Conservation (phyloP, 2,888 invertebrate species). For the Alloplasta piceator region DNA sequence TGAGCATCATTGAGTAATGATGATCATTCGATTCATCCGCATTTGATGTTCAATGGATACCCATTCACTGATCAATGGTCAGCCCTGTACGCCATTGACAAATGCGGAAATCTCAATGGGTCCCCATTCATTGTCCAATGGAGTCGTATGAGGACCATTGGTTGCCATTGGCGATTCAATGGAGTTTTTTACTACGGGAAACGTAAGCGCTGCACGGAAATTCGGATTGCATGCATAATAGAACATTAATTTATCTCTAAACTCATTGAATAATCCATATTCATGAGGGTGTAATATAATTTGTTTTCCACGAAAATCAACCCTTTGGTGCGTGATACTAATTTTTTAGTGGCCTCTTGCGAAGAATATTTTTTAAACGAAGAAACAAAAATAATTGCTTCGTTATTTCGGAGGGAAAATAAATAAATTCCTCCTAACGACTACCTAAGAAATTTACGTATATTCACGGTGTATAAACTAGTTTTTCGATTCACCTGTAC, state of each 20-base stretch:
- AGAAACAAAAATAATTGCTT: background rate
- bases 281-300: slow-evolving; percentile 38
- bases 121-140: too few relatives aligned
- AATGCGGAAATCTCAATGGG: too few relatives aligned
- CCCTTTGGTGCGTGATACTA: background rate
- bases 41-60: too few relatives aligned
- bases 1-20: too few relatives aligned
- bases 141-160: too few relatives aligned
- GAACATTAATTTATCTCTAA: slow-evolving; percentile 48
- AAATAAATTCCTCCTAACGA: background rate
- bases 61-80: too few relatives aligned
- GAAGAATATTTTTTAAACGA: background rate
- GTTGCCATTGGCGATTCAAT: too few relatives aligned
- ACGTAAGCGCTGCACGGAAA: slow-evolving; percentile 14
- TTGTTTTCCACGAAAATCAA: background rate
- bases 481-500: slow-evolving; percentile 49
- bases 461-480: slow-evolving; percentile 48
- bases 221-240: slow-evolving; percentile 50
- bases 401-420: background rate
- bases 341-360: too few relatives aligned
- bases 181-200: too few relatives aligned
- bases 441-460: slow-evolving; percentile 41
- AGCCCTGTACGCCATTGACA: too few relatives aligned
- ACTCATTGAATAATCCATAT: slow-evolving; percentile 50
- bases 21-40: too few relatives aligned